Evolutionary conservation across 2,888 invertebrate genomes (phyloP), one percentile per base, ranked within the genome.

Genomic region (Oxytorus armatus): DNA sequence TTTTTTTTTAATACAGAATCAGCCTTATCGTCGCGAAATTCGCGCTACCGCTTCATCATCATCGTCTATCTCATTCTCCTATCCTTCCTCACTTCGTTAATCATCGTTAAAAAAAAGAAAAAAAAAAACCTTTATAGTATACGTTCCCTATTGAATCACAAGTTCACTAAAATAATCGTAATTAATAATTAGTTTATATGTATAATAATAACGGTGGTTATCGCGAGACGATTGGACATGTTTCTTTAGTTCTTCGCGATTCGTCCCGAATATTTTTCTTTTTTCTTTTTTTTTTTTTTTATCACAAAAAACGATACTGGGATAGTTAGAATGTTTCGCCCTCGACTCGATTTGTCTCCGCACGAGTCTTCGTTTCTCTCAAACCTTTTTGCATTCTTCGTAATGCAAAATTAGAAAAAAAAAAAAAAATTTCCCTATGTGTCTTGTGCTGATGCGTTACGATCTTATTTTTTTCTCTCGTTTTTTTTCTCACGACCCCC

Each of bases 61-160:
- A 65, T 74, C 59, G 49, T 81, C 79, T 53, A 72, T 70, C 49
- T 42, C 47, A 53, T 78, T 68, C 51, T 76, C 73, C 59, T 77
- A 75, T 79, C 73, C 44, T 80, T 63, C 75, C 76, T 82, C 84
- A 70, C 79, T 83, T 82, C 59, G 55, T 66, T 65, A 70, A 76
- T 82, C 42, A 66, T 74, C 59, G 33, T 36, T 3, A 21, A 47
- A 18, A 25, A 68, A 29, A n/a, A 25, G 11, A 21, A 42, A 33
- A 5, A 85, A 80, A 42, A 77, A 82, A 85, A 79, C 39, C 33
- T 65, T 44, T 61, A 68, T 53, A 75, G 72, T 72, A 85, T 88
- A 88, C 86, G 88, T 89, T 89, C 83, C 87, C 87, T 88, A 88
- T 88, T 86, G 81, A 88, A 89, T 89, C 88, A 88, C 87, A 86